Evolutionary conservation across 1,140 invertebrate species (phyloP).

Genomic region (Nomia melanderi): DNA sequence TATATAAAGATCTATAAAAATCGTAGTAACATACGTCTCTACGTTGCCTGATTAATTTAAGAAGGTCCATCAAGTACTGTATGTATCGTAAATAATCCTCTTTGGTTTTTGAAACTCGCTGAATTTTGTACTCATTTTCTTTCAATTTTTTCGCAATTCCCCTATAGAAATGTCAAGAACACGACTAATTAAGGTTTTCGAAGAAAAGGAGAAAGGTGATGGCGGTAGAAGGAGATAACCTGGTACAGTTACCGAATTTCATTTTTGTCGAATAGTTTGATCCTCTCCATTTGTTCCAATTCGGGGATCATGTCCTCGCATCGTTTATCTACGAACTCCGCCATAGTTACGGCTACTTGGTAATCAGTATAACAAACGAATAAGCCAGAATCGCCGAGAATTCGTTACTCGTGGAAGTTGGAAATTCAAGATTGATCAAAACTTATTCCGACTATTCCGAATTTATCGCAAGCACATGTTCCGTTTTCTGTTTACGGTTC

Average conservation of each 20-base stretch:
- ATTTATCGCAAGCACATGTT: too few species aligned
- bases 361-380: constrained; percentile 1
- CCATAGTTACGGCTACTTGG: constrained; percentile 81
- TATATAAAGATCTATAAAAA: not conserved
- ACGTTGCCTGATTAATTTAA: constrained; percentile 84
- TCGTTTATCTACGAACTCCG: constrained; percentile 87
- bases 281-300: constrained; percentile 86
- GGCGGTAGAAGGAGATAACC: not conserved
- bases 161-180: constrained; percentile 73
- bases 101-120: constrained; percentile 85
- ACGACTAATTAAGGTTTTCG: not conserved
- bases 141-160: constrained; percentile 86
- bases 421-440: too few species aligned
- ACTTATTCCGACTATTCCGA: too few species aligned
- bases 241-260: constrained; percentile 84
- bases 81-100: constrained; percentile 88
- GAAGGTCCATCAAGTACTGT: constrained; percentile 86
- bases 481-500: too few species aligned
- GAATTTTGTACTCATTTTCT: constrained; percentile 87
- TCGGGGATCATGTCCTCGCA: constrained; percentile 88
- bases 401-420: too few species aligned
- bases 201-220: not conserved
- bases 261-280: constrained; percentile 84
- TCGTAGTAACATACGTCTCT: constrained; percentile 75
- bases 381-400: not conserved